Base-by-base conservation (phyloP, 2,888 invertebrate species). In the Tinea semifulvella region DNA sequence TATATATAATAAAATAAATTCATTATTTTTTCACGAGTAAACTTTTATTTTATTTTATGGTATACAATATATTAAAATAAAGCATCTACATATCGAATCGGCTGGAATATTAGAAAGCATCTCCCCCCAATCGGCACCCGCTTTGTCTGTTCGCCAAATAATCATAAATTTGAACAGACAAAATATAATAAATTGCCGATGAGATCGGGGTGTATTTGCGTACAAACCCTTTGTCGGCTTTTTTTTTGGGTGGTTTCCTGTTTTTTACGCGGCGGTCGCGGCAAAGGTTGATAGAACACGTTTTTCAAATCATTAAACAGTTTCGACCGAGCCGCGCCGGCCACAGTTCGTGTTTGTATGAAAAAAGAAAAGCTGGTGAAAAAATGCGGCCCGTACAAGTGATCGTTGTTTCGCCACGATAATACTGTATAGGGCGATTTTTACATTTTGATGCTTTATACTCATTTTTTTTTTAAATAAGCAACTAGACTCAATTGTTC, bases 261-360 rank as follows among this genome's bases (percentile, higher is more conserved):
- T 31, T n/a, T n/a, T n/a, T n/a, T 19, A 28, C 18, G 18, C 31
- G 31, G 31, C 43, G 31, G 43, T 25, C 28, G 31, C 44, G 48
- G 42, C 69, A 74, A 72, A 77, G 69, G 73, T 77, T 77, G 80
- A 80, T 80, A 80, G 77, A 80, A 80, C 80, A 80, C 80, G 80
- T 80, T 80, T 77, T 80, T 79, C 80, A 77, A 80, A 80, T 80
- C 80, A 77, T 80, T 80, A 80, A 80, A 77, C 80, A 75, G 80
- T 79, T 31, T 38, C 22, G 38, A 18, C 44, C 75, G 69, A 72
- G 71, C 69, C 75, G 69, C 45, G 20, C 28, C 65, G 64, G 57
- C 52, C 27, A 26, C 69, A 68, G 65, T 69, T n/a, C n/a, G n/a
- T n/a, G 71, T 68, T 52, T 55, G 53, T 56, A 57, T 68, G 61